Percentiles rank a stretch among this genome's conserved stretches.
Evolutionary conservation across 2,797 vertebrate genomes (phyloP).

Genomic region (Odontamblyopus lacepedii): DNA sequence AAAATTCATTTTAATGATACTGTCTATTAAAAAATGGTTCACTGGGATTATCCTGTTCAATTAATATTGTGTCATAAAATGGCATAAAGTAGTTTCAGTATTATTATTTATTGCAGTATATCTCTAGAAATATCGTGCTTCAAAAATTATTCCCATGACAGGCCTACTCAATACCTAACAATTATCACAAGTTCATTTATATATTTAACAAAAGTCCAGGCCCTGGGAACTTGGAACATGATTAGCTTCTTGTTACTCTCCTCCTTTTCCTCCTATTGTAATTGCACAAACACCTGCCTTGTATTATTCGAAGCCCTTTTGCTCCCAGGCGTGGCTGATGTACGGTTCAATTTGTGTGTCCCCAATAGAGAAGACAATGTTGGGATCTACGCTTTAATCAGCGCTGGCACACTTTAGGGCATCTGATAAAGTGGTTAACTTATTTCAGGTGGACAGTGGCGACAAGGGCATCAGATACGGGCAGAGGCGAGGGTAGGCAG

Average conservation of each 20-base stretch:
- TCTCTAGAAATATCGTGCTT: too few relatives aligned
- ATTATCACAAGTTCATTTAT: too few relatives aligned
- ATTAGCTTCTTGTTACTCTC: constrained; percentile 35
- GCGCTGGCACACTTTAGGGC: constrained; percentile 28
- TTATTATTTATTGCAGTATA: too few relatives aligned
- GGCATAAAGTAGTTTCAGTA: too few relatives aligned
- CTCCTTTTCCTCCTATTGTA: constrained; percentile 17
- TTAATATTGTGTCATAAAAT: too few relatives aligned
- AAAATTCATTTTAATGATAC: too few relatives aligned
- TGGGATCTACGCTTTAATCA: constrained; percentile 55
- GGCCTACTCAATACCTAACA: too few relatives aligned
- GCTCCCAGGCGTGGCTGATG: constrained; percentile 30
- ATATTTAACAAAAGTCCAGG: too few relatives aligned
- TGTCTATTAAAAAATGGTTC: too few relatives aligned
- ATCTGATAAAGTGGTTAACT: constrained; percentile 62
- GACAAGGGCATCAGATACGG: constrained; percentile 57
- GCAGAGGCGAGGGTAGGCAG: constrained; percentile 17
- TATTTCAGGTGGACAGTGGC: constrained; percentile 59
- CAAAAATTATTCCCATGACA: too few relatives aligned
- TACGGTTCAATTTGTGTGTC: constrained; percentile 48
- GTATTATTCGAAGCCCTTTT: constrained; percentile 29
- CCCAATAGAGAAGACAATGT: constrained; percentile 48
- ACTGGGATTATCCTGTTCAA: too few relatives aligned
- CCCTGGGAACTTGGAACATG: constrained; percentile 28
- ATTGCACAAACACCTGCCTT: constrained; percentile 35